Evolutionary conservation across 2,888 invertebrate species (phyloP), one percentile per base, ranked within the genome.

Genomic region (Sesia apiformis): DNA sequence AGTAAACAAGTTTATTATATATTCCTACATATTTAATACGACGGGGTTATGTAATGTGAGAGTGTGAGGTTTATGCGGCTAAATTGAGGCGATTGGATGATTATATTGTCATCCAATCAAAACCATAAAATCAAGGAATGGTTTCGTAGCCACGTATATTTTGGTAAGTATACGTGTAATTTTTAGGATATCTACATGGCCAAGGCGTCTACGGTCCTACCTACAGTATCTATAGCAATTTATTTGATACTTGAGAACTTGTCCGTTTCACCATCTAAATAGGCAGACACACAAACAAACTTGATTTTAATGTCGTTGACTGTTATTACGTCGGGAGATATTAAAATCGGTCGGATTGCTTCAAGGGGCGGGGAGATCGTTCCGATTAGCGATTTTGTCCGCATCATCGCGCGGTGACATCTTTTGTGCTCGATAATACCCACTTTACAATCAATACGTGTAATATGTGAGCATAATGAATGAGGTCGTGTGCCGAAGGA

Each of bases 351-450:
- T 42, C 5, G 42, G 42, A 42, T 7, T 42, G 7, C 7, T 42
- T 42, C 7, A 3, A 55, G 58, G 63, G 50, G 49, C 42, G 49
- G 38, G 55, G 43, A 51, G 65, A 55, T 63, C 66, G 79, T 81
- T 80, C 76, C 75, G 64, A 57, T 69, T 76, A 76, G 72, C 74
- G 78, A 63, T 59, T 70, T 61, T 63, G 60, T 67, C 60, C 76
- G 76, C 74, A 65, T 70, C 76, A 78, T 72, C 76, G 76, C 74
- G 55, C 39, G 39, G 55, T 69, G 74, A 78, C 74, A 75, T 74
- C 71, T 79, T 74, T 69, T 66, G 64, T 72, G 6, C 39, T 43
- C 8, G 3, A 46, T 23, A 46, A 46, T n/a, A 46, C 46, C n/a
- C 43, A 4, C n/a, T 6, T 43, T 8, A 46, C 23, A 46, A 4